Base-by-base conservation (phyloP, 2,888 invertebrate genomes). In the Barypeithes pellucidus region DNA sequence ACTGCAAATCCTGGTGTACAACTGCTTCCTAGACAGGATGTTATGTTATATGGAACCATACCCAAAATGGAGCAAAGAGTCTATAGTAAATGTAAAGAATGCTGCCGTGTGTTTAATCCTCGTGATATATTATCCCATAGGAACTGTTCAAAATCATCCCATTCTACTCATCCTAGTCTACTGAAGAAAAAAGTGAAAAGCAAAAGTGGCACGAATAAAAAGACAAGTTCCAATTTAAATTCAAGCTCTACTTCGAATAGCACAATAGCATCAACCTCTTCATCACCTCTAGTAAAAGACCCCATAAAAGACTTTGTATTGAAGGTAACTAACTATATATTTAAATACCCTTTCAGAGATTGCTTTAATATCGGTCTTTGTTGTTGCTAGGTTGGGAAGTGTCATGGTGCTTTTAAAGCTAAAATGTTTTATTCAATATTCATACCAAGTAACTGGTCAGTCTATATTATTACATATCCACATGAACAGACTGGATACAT, bases 1-100 rank as follows among this genome's bases (percentile, higher is more conserved):
- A 33, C 20, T 52, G 14, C 61, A 22, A 73, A 76, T 39, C 74
- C 78, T 20, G 77, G 77, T 66, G 82, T 82, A 20, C 80, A 79
- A 59, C 76, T 84, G 57, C 79, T 86, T 65, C 85, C 84, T 50
- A 80, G 85, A 68, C 79, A 83, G 76, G 83, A 84, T 78, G 81
- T 84, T 72, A 79, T 79, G 33, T 73, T 85, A 39, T 85, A 84
- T 78, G 85, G 86, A 24, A 80, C 78, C 8, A 84, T 82, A 72
- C 85, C 86, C 5, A 84, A 84, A 79, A 81, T 84, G 81, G 85
- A 85, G 73, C 80, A 80, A 70, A 78, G 82, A 61, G 78, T 83
- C n/a, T 82, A 83, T 73, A 80, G 80, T 59, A 82, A 81, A 72
- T 85, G 85, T 76, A 83, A 80, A 67, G 81, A 82, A 63, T 85